Conservation (phyloP, 2,888 invertebrate genomes). For the Noctua comes region DNA sequence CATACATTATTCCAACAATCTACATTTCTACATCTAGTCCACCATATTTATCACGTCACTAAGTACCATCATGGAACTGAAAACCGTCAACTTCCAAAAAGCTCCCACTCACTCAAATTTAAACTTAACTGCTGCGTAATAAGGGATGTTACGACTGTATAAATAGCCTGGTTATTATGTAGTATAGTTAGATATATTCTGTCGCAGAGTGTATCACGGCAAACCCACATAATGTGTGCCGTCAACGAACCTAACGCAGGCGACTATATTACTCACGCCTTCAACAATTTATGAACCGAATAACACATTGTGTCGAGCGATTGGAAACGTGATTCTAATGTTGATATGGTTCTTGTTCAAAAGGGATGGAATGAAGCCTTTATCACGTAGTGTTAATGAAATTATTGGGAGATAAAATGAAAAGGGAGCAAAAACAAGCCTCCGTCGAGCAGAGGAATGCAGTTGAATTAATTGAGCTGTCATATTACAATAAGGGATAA, state of each 20-base stretch:
- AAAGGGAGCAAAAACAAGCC: background rate
- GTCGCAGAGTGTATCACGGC: conserved; percentile 72
- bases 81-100: conserved; percentile 11
- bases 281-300: conserved; percentile 86
- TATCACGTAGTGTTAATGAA: conserved; percentile 21
- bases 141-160: conserved; percentile 42
- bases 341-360: conserved; percentile 71
- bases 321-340: conserved; percentile 87
- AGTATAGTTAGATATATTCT: conserved; percentile 52
- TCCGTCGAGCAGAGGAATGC: background rate
- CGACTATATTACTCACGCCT: conserved; percentile 84
- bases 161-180: conserved; percentile 42
- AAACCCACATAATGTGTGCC: conserved; percentile 82
- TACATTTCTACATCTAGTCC: conserved; percentile 36
- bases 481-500: background rate
- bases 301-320: conserved; percentile 83
- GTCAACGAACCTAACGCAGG: conserved; percentile 82
- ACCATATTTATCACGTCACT: conserved; percentile 54
- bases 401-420: background rate
- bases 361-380: conserved; percentile 33
- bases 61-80: conserved; percentile 52
- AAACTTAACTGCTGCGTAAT: conserved; percentile 47
- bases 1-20: conserved; percentile 34
- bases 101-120: conserved; percentile 11
- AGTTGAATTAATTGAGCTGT: background rate